Base-by-base conservation (phyloP, 2,113 vertebrate species). In the Pachypanchax playfairii region DNA sequence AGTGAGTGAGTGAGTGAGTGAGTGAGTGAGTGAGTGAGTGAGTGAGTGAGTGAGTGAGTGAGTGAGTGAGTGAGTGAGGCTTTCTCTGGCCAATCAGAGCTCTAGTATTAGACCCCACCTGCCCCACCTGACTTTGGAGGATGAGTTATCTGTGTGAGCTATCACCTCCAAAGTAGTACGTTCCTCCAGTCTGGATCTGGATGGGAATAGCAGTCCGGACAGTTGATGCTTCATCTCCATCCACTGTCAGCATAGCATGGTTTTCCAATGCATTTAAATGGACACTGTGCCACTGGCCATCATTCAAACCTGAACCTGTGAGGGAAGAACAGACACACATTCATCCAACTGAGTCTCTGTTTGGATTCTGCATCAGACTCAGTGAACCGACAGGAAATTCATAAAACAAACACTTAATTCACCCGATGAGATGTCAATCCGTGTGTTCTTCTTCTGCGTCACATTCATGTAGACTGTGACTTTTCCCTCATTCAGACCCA, bases 251-350 rank as follows among this genome's bases (percentile, higher is more conserved):
- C 75, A 98, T 88, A 3, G 94, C 96, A 51, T 96, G 96, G 77
- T 95, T 96, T 60, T 98, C 96, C 73, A 98, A 86, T 0, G 95
- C 95, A 11, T 95, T 90, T 55, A 99, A 92, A 14, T 94, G 94
- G 38, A 97, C 94, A 9, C 93, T 95, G 29, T 98, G 97, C 97
- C 97, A 99, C 72, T 96, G 97, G 1, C 97, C 97, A 0, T 99
- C 96, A 29, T 96, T 96, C 54, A 99, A 87, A 1, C 93, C 92
- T 4, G 94, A 93, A 13, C 97, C 97, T 99, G 52, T 3, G 14
- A 17, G 2, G 1, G n/a, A 42, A 13, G 36, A 2, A 31, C 9
- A 13, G 1, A 18, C 3, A 21, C 24, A 48, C 13, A 10, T 47
- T 4, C 6, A 29, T 6, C 24, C 9, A n/a, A 13, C n/a, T 2